These are phyloP conservation scores for Rhea pennata DNA, from an alignment of 2,113 vertebrate genomes.

Conservation along the genomic window DNA sequence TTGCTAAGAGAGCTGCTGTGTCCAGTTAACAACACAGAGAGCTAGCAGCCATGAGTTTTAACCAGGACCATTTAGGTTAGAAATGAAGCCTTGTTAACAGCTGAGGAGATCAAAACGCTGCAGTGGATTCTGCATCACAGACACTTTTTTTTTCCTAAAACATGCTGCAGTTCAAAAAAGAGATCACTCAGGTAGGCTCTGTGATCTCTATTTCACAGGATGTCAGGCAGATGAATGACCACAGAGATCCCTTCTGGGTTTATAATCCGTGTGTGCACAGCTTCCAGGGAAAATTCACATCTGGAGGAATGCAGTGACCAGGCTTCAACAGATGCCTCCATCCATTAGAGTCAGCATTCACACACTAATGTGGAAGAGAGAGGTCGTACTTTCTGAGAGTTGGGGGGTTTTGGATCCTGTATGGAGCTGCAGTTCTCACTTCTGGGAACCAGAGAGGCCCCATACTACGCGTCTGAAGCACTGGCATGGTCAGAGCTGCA, in stretches of 20 bases:
- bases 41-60: not conserved
- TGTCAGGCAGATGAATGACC: not conserved
- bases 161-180: not conserved
- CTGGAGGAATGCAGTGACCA: not conserved
- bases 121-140: rapidly evolving
- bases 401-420: not conserved
- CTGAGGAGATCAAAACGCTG: not conserved
- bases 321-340: not conserved
- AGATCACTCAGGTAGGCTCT: not conserved
- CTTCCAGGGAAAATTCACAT: not conserved
- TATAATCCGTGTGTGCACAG: not conserved
- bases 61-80: not conserved
- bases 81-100: not conserved
- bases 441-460: not conserved
- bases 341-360: not conserved
- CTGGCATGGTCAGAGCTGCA: not conserved
- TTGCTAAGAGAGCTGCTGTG: not conserved
- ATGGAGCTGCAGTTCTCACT: not conserved
- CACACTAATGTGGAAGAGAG: not conserved
- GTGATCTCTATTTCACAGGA: not conserved
- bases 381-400: not conserved
- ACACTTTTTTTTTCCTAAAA: not conserved
- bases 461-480: rapidly evolving
- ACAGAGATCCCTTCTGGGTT: not conserved
- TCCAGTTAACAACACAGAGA: rapidly evolving